Evolutionary conservation across 2,888 invertebrate genomes (phyloP), one percentile per base, ranked within the genome.

Genomic region (Uropetala carovei): DNA sequence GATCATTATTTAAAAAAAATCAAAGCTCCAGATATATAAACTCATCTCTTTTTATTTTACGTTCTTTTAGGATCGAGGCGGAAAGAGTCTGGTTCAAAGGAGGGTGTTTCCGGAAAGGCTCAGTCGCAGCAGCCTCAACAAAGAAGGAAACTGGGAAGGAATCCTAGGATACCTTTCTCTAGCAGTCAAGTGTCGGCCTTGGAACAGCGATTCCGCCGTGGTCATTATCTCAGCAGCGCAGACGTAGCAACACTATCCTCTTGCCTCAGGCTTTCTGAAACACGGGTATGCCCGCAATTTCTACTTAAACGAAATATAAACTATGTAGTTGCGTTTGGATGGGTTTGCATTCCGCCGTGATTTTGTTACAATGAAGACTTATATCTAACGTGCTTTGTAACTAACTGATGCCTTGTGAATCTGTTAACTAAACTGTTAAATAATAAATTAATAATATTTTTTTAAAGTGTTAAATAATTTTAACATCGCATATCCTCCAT

Each of bases 151-250:
- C 95, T 96, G 18, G 97, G 97, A 0, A 95, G 97, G 85, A 96
- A 97, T 94, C 97, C 97, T 83, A 95, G 97, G 91, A 97, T 97
- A 94, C 97, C 97, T 4, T 97, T 97, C 95, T 97, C 97, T 14
- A 96, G 96, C 5, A 95, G 96, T 92, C 97, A 97, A 95, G 95
- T 97, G 59, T 95, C 96, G 16, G 95, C 97, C 93, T 94, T 97
- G 93, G 97, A 97, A 95, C 96, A 96, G 22, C 97, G 97, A 93
- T 97, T 97, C 94, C 95, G 95, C 60, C 95, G 96, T 60, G 96
- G 96, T 43, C 97, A 97, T 60, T 97, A 97, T 94, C 95, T 97
- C 0, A 97, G 97, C 68, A 97, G 97, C 93, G 96, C 96, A 64
- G 97, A 97, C 93, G 96, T 97, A 27, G 95, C 96, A 0, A 96